Evolutionary conservation across 2,888 invertebrate species (phyloP), one percentile per base, ranked within the genome.

Genomic region (Hydrotaea cyrtoneurina): DNA sequence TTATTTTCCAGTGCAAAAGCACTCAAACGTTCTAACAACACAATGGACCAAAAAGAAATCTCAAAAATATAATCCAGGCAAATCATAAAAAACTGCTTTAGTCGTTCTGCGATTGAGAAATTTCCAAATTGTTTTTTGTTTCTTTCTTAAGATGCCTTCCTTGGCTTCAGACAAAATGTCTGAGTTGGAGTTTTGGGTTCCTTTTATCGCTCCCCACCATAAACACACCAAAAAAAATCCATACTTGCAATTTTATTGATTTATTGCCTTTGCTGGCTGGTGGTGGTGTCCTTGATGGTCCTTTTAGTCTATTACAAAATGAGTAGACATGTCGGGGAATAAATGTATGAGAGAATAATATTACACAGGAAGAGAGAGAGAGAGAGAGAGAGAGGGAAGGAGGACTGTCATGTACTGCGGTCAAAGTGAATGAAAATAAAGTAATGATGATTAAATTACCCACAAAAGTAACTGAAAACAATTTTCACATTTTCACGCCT

Each of bases 401-500:
- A 31, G 31, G 2, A 31, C 31, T n/a, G n/a, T n/a, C n/a, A n/a
- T n/a, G 7, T 31, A 4, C 31, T 31, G 7, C 31, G 3, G 2
- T 31, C 23, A 36, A n/a, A 13, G 62, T 36, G 36, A 64, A 36
- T 64, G 64, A 74, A 73, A 66, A 74, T 53, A 23, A 73, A 79
- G 23, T 73, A 64, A 73, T 73, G 43, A 55, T 39, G 21, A 79
- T 62, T 64, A 64, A 66, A 73, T 66, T 64, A 55, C 7, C 39
- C 55, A 72, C 80, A 80, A 59, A 57, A 69, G 43, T 50, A 62
- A 78, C 72, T 62, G 31, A 46, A 75, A 75, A 75, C 46, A 62
- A 62, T 46, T 75, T 50, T 62, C 64, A 77, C 31, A 43, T 15
- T 86, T 71, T 72, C 83, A 87, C 78, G 82, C 81, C 57, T 66